phyloP scores from a whole-genome alignment of 2,113 vertebrate genomes.

The Taurulus bubalis region DNA sequence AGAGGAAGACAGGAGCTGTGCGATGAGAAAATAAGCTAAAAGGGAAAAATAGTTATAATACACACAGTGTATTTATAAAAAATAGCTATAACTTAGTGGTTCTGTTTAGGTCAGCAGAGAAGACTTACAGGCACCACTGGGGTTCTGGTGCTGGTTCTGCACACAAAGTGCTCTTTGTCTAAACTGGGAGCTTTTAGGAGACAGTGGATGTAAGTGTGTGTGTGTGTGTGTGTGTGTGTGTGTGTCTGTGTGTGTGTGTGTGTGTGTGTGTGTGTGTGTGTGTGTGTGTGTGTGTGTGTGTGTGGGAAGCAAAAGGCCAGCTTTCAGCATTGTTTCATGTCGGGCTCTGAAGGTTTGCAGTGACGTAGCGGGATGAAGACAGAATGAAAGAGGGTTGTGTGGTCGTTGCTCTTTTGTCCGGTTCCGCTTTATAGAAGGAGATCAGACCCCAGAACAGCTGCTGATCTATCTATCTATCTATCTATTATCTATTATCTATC shows the following conservation, averaged over 20 bases:
- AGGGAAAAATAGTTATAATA: too few species aligned
- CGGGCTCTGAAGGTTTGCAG: slow-evolving; percentile 28
- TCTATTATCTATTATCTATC: too few species aligned
- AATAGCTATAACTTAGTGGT: too few species aligned
- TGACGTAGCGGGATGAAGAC: slow-evolving; percentile 7
- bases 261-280: too few species aligned
- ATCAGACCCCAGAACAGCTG: neutral
- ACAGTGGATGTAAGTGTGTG: slow-evolving; percentile 32
- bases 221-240: slow-evolving; percentile 9
- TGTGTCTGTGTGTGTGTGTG: slow-evolving; percentile 40
- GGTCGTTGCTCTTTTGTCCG: neutral
- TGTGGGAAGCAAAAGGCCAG: slow-evolving; percentile 61
- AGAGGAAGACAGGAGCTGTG: too few species aligned
- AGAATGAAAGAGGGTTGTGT: slow-evolving; percentile 6
- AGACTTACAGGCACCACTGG: too few species aligned
- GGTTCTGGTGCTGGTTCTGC: slow-evolving; percentile 55
- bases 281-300: too few species aligned
- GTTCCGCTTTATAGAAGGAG: neutral
- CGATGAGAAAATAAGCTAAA: too few species aligned
- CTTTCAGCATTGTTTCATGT: slow-evolving; percentile 64
- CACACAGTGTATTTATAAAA: too few species aligned
- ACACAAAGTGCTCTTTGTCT: slow-evolving; percentile 63
- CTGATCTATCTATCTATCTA: too few species aligned
- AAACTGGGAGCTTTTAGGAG: slow-evolving; percentile 8
- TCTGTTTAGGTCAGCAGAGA: too few species aligned